phyloP scores from a whole-genome alignment of 64 coral and sea anemone species.

The Hydrozoanthus tunicans region DNA sequence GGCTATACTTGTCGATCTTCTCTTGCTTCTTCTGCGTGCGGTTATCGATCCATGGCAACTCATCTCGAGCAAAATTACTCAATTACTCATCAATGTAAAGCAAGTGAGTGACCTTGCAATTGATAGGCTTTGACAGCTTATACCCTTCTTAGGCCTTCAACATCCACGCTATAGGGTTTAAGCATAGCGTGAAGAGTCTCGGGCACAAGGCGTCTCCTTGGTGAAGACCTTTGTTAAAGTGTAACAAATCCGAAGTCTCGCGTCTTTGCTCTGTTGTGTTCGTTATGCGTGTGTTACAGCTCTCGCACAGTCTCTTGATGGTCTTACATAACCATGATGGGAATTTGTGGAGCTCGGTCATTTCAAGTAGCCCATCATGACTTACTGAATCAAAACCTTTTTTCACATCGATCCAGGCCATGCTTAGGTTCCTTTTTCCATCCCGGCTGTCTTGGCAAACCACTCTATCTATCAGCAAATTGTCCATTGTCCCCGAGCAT shows the following conservation, averaged over 20 bases:
- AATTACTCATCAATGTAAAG: neutral
- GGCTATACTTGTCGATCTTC: too few relatives aligned
- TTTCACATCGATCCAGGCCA: slow-evolving; percentile 3
- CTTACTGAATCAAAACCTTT: slow-evolving; percentile 17
- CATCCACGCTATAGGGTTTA: neutral
- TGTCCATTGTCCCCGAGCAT: slow-evolving; percentile 42
- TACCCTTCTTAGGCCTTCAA: neutral
- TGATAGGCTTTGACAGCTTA: slow-evolving; percentile 24
- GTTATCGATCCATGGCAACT: too few relatives aligned
- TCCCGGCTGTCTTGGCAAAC: slow-evolving; percentile 20
- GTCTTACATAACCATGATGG: neutral
- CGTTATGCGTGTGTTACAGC: neutral
- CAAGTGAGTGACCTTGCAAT: neutral
- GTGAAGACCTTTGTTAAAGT: neutral
- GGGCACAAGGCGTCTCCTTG: slow-evolving; percentile 31
- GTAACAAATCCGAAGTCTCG: slow-evolving; percentile 1
- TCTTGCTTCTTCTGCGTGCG: too few relatives aligned
- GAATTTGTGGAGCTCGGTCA: neutral
- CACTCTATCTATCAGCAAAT: neutral
- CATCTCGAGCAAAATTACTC: too few relatives aligned
- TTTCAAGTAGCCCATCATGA: neutral
- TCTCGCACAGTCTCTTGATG: neutral
- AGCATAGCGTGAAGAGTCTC: slow-evolving; percentile 15
- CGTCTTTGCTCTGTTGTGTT: neutral
- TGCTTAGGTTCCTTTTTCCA: neutral